Evolutionary conservation across 2,888 invertebrate genomes (phyloP), one percentile per base, ranked within the genome.

Genomic region (Eupelmus urozonus): DNA sequence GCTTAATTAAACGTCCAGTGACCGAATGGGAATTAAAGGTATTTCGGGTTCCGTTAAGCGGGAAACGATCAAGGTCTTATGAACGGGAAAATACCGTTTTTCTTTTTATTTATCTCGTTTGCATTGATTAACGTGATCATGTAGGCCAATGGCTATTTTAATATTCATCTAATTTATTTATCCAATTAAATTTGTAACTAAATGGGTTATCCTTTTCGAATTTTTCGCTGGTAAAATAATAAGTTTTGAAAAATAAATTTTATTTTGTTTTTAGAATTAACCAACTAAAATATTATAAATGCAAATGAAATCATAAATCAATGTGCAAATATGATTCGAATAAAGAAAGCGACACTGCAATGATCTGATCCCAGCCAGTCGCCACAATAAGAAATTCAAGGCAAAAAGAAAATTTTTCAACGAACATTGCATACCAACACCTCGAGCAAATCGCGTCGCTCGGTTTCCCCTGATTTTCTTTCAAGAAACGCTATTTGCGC

Each of bases 391-490:
- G 16, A 66, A 20, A 51, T 11, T 7, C 11, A 0, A 45, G 5
- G 16, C 3, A 63, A 63, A 65, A 29, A 49, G 18, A 0, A 4
- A 9, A 49, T 51, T 66, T 4, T 49, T 65, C n/a, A 9, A 27
- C 63, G 27, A 65, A 49, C n/a, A 18, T n/a, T 49, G 18, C 55
- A 55, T 25, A 1, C 34, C 20, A 29, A 29, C n/a, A 71, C 29
- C 40, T 67, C 4, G 45, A 9, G 45, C 29, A 29, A 59, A 70
- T 40, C 40, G 62, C 57, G 16, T 53, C 23, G 18, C n/a, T 66
- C 9, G 23, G 53, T 27, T 62, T 75, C 25, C 40, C 53, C 27
- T 23, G 53, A 59, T 53, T 69, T 66, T 55, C 74, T 59, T 51
- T 45, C 34, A 59, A 20, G 63, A 53, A 62, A 42, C 40, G 51